Evolutionary conservation across 2,113 vertebrate species (phyloP).

Genomic region (Toxotes chatareus): DNA sequence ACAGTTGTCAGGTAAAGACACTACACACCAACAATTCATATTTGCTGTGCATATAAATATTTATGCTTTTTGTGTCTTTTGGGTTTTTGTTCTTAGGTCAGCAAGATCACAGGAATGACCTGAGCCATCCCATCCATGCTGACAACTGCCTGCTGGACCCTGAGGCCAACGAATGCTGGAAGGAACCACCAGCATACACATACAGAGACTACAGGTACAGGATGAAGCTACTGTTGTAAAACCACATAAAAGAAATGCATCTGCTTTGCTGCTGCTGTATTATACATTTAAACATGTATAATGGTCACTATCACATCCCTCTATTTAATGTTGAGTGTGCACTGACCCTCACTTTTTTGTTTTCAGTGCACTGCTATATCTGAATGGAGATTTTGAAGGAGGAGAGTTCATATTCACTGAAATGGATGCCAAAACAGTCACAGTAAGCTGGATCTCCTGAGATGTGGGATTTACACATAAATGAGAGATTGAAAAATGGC

Average conservation of each 20-base stretch:
- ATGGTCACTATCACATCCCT: not conserved
- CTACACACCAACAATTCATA: not conserved
- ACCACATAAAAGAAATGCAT: not conserved
- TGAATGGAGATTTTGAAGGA: constrained; percentile 96
- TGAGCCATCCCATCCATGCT: constrained; percentile 98
- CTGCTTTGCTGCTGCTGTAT: not conserved
- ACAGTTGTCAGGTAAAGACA: not conserved
- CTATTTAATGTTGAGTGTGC: not conserved
- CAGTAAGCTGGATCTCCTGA: constrained; percentile 83
- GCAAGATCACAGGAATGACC: constrained; percentile 94
- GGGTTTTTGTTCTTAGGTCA: constrained; percentile 84
- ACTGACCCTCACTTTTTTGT: not conserved
- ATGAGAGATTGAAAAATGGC: not conserved
- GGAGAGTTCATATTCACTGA: constrained; percentile 98
- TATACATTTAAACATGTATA: not conserved
- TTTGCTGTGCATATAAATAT: constrained; percentile 1
- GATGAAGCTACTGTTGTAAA: fast-evolving
- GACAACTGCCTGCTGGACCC: constrained; percentile 98
- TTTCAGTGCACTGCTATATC: constrained; percentile 93
- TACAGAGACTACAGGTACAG: constrained; percentile 94
- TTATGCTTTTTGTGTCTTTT: not conserved
- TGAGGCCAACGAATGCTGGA: constrained; percentile 96
- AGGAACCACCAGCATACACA: constrained; percentile 95
- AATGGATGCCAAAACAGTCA: constrained; percentile 97
- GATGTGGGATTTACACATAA: not conserved